Conservation (phyloP, 2,113 vertebrate genomes). For the Corvus hawaiiensis region DNA sequence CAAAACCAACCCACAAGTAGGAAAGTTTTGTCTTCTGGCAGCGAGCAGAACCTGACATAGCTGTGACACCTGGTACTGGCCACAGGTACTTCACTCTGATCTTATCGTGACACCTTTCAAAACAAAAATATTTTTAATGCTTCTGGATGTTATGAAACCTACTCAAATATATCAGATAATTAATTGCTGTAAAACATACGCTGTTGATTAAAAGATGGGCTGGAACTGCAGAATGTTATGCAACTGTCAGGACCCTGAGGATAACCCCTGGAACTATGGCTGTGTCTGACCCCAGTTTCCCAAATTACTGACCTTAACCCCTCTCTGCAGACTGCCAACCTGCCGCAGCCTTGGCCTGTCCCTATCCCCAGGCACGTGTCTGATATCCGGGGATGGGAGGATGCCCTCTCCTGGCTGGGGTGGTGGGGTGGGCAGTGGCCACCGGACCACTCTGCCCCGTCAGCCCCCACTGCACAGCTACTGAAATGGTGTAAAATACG, state of each 20-base stretch:
- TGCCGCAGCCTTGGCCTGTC: accelerated
- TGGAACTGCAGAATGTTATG: background rate
- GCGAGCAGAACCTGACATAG: background rate
- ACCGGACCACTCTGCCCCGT: accelerated
- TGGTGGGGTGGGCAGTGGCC: too few species aligned
- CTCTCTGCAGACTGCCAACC: background rate
- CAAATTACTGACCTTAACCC: too few species aligned
- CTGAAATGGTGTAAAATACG: background rate
- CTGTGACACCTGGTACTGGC: background rate
- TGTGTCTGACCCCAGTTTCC: background rate
- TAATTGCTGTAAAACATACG: background rate
- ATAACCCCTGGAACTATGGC: accelerated
- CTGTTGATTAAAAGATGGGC: background rate
- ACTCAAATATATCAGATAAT: background rate
- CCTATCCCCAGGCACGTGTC: accelerated
- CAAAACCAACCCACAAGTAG: background rate
- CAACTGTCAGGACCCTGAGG: too few species aligned
- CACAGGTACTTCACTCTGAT: background rate
- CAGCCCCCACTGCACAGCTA: accelerated
- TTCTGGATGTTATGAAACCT: background rate
- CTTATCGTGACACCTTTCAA: background rate
- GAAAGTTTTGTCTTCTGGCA: background rate
- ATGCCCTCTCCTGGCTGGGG: background rate
- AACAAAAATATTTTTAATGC: background rate
- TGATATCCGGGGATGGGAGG: accelerated